Conservation (phyloP, 1,140 invertebrate genomes). For the Drosophila tsacasi region DNA sequence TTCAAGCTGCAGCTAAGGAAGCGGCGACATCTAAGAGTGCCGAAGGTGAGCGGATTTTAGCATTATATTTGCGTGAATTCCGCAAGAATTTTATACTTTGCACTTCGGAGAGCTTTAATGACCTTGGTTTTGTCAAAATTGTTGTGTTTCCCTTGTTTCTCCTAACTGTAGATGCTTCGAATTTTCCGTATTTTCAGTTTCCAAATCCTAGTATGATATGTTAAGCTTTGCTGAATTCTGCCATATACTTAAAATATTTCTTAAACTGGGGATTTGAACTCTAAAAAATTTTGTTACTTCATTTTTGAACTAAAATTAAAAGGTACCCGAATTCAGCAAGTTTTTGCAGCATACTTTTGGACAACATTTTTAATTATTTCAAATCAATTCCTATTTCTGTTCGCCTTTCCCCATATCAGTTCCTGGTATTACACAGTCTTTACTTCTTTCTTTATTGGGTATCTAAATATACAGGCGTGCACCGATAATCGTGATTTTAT, state of each 20-base stretch:
- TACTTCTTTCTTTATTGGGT: too few relatives aligned
- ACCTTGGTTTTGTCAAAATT: neutral
- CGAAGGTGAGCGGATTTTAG: constrained; percentile 69
- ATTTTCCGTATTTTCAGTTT: neutral
- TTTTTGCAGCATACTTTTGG: neutral
- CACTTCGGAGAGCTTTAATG: neutral
- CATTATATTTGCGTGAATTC: constrained; percentile 8
- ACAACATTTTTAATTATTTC: neutral
- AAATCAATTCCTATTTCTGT: neutral
- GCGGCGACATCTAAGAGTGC: constrained; percentile 41
- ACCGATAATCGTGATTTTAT: too few relatives aligned
- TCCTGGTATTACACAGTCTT: too few relatives aligned
- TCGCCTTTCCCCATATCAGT: too few relatives aligned
- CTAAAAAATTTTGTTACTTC: too few relatives aligned
- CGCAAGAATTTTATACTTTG: neutral
- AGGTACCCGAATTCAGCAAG: too few relatives aligned
- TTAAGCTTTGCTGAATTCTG: neutral
- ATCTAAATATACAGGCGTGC: too few relatives aligned
- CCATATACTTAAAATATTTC: neutral
- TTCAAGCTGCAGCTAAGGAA: constrained; percentile 67
- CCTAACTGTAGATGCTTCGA: neutral
- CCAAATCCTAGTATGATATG: neutral
- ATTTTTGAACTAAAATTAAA: too few relatives aligned
- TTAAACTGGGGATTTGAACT: neutral
- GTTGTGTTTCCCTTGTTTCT: neutral